Evolutionary conservation across 2,797 vertebrate genomes (phyloP), one percentile per base, ranked within the genome.

Genomic region (Eleutherodactylus coqui): DNA sequence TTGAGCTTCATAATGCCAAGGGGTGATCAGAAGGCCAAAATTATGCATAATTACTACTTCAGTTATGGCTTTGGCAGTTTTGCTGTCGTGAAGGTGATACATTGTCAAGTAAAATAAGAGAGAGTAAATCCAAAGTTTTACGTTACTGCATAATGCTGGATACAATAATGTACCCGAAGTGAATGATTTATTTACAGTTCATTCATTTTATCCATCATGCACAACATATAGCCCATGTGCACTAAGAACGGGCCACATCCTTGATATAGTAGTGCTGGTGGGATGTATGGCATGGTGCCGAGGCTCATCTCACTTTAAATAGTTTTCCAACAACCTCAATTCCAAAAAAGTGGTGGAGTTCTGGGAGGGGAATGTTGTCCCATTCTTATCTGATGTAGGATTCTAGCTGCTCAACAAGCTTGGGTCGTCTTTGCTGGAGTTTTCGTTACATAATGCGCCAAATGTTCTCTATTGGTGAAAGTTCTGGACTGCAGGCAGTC

Each of bases 21-120:
- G 14, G 77, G 11, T 73, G 76, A 75, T 27, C 43, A 19, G 32
- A 29, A 85, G 43, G 51, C 14, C 64, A 85, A 41, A 85, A 21
- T n/a, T 6, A 69, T 24, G 47, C 32, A 34, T 53, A 16, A 53
- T 5, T 53, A 7, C 21, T 78, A n/a, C 41, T 73, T 41, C 7
- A 43, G 45, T 73, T 41, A 70, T 13, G 70, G 36, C 38, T 5
- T 43, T n/a, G 70, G 5, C 29, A 17, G 16, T 38, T 70, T 21
- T 24, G 16, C 17, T 75, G 29, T 36, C 6, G 16, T 32, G 29
- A 14, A 21, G 51, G 51, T 27, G 55, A 58, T n/a, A 13, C 14
- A 8, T 7, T 49, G 14, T 14, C 5, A 49, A 49, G 53, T n/a
- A 53, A 5, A 53, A 14, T 13, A 62, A 62, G n/a, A 27, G 8